Conservation (phyloP, 2,797 vertebrate genomes). For the Sciurus carolinensis region DNA sequence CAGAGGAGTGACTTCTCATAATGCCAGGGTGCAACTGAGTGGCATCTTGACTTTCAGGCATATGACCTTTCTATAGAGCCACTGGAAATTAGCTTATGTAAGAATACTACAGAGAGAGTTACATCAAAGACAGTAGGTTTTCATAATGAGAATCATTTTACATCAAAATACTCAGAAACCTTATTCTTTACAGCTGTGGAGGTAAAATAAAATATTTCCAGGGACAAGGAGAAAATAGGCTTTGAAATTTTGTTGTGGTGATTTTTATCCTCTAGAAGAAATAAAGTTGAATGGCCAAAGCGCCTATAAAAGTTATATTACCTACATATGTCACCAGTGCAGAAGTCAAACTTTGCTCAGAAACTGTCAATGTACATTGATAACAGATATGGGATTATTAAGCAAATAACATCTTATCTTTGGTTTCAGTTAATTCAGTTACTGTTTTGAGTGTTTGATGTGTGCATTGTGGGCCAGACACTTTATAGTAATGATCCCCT, state of each 20-base stretch:
- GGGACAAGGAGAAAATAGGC: background rate
- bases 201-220: background rate
- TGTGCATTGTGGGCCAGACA: background rate
- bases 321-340: background rate
- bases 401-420: background rate
- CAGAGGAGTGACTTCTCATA: background rate
- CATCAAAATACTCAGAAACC: background rate
- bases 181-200: background rate
- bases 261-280: background rate
- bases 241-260: slow-evolving; percentile 12
- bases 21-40: background rate
- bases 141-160: slow-evolving; percentile 29
- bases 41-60: slow-evolving; percentile 26
- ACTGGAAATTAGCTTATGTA: slow-evolving; percentile 48
- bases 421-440: background rate
- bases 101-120: background rate
- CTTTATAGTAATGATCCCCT: background rate
- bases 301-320: background rate
- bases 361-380: background rate
- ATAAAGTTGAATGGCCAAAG: background rate
- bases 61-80: background rate
- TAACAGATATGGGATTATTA: background rate
- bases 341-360: slow-evolving; percentile 17
- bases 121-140: background rate
- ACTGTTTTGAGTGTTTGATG: background rate